phyloP scores from a whole-genome alignment of 2,113 vertebrate genomes.

The Semnornis frantzii region DNA sequence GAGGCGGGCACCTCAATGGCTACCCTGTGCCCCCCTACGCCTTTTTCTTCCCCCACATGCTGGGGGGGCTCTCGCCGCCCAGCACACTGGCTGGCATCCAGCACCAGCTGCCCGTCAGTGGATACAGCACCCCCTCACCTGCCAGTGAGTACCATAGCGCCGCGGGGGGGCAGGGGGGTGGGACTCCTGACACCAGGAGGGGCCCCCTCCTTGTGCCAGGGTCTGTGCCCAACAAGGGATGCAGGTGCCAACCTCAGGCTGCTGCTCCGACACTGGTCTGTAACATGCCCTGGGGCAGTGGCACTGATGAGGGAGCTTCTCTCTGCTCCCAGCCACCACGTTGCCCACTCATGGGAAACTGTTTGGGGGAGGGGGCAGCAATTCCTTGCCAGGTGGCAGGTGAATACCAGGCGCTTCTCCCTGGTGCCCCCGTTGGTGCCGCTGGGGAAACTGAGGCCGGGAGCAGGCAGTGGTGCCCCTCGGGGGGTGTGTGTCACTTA shows the following conservation, averaged over 20 bases:
- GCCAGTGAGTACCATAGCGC: slow-evolving; percentile 86
- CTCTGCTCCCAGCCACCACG: not conserved
- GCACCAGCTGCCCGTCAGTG: slow-evolving; percentile 90
- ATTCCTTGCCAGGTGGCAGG: accelerated
- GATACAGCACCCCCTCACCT: slow-evolving; percentile 96
- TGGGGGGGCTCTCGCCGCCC: slow-evolving; percentile 91
- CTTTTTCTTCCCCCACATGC: slow-evolving; percentile 95
- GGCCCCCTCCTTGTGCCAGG: not conserved
- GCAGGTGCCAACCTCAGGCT: not conserved
- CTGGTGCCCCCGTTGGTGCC: not conserved
- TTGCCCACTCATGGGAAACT: not conserved
- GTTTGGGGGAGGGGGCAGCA: not conserved
- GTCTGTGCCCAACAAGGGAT: accelerated
- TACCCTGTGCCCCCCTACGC: slow-evolving; percentile 94
- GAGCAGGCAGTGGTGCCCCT: not conserved
- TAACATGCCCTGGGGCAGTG: accelerated
- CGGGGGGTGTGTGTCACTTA: not conserved
- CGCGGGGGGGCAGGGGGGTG: accelerated
- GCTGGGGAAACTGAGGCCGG: slow-evolving; percentile 13
- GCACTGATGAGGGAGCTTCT: not conserved
- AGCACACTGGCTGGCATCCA: slow-evolving; percentile 82
- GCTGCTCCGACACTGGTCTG: accelerated
- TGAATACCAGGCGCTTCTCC: accelerated
- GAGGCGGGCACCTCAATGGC: slow-evolving; percentile 86
- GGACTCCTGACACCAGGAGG: no score